Evolutionary conservation across 2,888 invertebrate genomes (phyloP).

Genomic region (Priapulus caudatus): DNA sequence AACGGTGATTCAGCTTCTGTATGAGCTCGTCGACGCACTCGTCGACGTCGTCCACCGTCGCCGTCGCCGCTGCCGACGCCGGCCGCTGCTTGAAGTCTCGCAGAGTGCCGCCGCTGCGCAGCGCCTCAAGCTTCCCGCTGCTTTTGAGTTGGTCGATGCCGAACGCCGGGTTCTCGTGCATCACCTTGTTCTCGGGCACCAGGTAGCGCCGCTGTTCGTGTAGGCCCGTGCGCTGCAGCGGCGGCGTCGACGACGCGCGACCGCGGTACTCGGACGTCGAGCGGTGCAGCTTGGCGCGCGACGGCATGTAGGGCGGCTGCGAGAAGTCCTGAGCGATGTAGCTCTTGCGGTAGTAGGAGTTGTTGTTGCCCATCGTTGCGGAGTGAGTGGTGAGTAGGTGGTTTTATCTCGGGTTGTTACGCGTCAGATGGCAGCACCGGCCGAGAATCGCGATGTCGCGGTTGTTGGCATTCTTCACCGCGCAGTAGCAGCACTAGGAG

Average conservation of each 20-base stretch:
- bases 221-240: background rate
- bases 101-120: background rate
- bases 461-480: too few species aligned
- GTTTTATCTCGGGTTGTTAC: too few species aligned
- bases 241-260: background rate
- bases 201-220: too few species aligned
- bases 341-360: background rate
- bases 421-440: too few species aligned
- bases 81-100: background rate
- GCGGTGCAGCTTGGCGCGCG: background rate
- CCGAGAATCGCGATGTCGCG: too few species aligned
- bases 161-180: slow-evolving; percentile 1
- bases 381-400: too few species aligned
- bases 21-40: background rate
- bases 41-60: too few species aligned
- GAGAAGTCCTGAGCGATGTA: background rate
- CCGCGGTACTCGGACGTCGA: background rate
- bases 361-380: background rate
- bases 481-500: too few species aligned
- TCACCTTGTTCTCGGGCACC: background rate
- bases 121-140: background rate
- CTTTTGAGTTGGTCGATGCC: background rate
- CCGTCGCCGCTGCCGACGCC: too few species aligned
- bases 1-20: background rate
- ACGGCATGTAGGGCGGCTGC: slow-evolving; percentile 1